Percentiles rank a stretch among this genome's conserved stretches.
These are phyloP conservation scores for Cranoglanis bouderius DNA, from an alignment of 2,113 vertebrate genomes.

Conservation along the genomic window DNA sequence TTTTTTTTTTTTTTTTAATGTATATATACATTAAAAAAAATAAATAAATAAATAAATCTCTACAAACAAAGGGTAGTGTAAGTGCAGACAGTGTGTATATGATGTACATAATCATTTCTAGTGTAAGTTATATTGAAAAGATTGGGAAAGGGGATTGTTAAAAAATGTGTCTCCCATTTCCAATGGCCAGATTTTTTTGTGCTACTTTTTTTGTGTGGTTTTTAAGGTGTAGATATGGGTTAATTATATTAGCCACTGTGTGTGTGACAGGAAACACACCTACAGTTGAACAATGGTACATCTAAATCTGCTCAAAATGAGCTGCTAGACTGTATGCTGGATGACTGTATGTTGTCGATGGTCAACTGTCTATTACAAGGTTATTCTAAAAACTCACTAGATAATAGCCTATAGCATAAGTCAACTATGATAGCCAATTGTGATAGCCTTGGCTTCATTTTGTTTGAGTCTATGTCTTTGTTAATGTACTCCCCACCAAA, in stretches of 20 bases:
- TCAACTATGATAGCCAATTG: neutral
- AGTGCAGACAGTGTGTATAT: neutral
- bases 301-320: neutral
- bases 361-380: neutral
- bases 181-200: neutral
- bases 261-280: neutral
- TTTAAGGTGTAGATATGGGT: neutral
- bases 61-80: neutral
- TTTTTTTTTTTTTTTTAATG: neutral
- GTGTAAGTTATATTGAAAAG: neutral
- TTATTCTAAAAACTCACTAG: neutral
- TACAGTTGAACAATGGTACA: neutral
- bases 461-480: neutral
- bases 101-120: neutral
- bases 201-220: neutral
- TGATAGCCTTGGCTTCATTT: too few species aligned
- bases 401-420: neutral
- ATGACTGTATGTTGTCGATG: neutral
- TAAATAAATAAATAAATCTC: too few species aligned
- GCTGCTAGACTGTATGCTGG: neutral
- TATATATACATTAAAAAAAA: too few species aligned
- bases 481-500: neutral
- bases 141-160: neutral
- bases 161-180: neutral
- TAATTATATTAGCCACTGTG: neutral